A percentile compares a stretch with the other conserved stretches of the same genome.
These are phyloP conservation scores for Pangasius krempfi DNA, from an alignment of 2,797 vertebrate genomes.

Conservation along the genomic window DNA sequence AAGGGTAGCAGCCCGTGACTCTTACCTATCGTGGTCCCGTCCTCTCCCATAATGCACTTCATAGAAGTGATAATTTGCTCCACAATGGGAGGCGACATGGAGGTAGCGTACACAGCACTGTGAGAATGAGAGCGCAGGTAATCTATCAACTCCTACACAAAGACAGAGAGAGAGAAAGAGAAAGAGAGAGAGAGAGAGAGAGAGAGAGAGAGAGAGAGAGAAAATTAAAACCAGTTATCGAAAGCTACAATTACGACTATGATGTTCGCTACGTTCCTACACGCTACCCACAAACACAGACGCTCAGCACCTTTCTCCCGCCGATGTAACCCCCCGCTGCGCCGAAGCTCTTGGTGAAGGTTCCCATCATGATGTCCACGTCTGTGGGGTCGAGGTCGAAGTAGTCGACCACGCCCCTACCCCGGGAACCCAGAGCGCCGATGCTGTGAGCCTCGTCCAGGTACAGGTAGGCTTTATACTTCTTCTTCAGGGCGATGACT, in stretches of 20 bases:
- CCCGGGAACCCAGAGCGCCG: conserved; percentile 81
- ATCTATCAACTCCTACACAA: conserved; percentile 85
- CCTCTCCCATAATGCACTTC: conserved; percentile 95
- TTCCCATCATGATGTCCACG: conserved; percentile 92
- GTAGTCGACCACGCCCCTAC: conserved; percentile 87
- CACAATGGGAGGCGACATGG: conserved; percentile 87
- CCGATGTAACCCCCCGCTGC: conserved; percentile 91
- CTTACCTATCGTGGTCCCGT: conserved; percentile 88
- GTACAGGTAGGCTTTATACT: conserved; percentile 92
- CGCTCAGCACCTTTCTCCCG: conserved; percentile 80
- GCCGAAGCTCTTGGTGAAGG: conserved; percentile 94
- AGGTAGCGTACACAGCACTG: conserved; percentile 86
- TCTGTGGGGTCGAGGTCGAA: conserved; percentile 79
- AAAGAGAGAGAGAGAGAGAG: not conserved
- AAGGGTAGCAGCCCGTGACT: conserved; percentile 34
- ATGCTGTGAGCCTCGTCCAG: conserved; percentile 95
- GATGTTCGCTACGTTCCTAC: no score
- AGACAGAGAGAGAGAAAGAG: not conserved
- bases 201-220: not conserved
- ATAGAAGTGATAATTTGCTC: conserved; percentile 92
- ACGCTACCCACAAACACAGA: not conserved
- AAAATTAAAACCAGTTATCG: not conserved
- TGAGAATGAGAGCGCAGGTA: conserved; percentile 88
- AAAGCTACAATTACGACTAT: no score
- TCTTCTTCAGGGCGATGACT: conserved; percentile 89